Base-by-base conservation (phyloP, 2,113 vertebrate species). In the Hippoglossus stenolepis region DNA sequence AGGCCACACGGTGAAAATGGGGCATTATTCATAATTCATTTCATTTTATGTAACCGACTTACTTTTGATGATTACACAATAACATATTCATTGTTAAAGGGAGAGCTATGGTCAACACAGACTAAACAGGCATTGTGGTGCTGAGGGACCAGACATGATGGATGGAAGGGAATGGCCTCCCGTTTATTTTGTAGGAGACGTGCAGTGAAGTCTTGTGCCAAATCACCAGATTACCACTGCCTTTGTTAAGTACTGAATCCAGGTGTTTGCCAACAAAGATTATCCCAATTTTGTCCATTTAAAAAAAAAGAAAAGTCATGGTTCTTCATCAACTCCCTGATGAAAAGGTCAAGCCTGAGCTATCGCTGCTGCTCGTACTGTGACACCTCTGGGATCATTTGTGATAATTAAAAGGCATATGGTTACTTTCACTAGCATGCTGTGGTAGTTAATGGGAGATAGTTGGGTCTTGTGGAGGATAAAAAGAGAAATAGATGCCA, bases 21-120 rank as follows among this genome's bases (percentile, higher is more conserved):
- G 69, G 8, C 75, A 70, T 89, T 79, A 91, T 90, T 90, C 78
- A 93, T 89, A 85, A 91, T 91, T 92, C 65, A 92, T 89, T 35
- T 13, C 1, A 65, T 87, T 89, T 87, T 82, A 91, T 83, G 63
- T 81, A 91, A 91, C 83, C 62, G 77, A 82, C 89, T 87, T 75
- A 85, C 77, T 91, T 87, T 64, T 82, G 60, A 73, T 78, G 72
- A 81, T 91, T 86, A 85, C 57, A 89, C 77, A 89, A 84, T 88
- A 75, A 81, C 85, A 61, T 77, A 64, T 83, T 87, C 77, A n/a
- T 76, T 60, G 85, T 89, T 77, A 79, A 83, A 78, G 38, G 43
- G 58, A 54, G 72, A 66, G 68, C n/a, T 28, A 21, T 28, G 79
- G 79, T 77, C 75, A 86, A 1, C 63, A 24, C 45, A 24, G 54